Conservation (phyloP, 2,113 vertebrate species). For the Hemiprocne comata region DNA sequence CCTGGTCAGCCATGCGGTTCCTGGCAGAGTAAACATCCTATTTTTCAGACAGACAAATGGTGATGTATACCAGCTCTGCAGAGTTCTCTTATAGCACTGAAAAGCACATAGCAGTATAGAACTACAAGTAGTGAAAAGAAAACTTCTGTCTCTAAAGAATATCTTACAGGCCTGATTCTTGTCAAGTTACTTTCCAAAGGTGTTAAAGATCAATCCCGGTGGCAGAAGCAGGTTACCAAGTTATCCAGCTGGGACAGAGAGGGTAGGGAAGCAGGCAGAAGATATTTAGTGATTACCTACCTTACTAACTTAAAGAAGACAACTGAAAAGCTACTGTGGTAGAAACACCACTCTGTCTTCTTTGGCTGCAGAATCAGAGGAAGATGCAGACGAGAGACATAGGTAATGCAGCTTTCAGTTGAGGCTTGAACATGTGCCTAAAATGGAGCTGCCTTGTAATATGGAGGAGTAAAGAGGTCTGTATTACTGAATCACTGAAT, state of each 20-base stretch:
- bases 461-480: not conserved
- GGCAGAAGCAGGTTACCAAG: not conserved
- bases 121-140: not conserved
- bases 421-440: not conserved
- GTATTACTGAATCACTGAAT: not conserved
- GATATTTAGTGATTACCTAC: not conserved
- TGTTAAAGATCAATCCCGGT: not conserved
- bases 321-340: not conserved
- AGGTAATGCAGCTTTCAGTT: not conserved
- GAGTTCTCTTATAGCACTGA: not conserved
- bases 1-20: slow-evolving; percentile 5
- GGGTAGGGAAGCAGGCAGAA: not conserved
- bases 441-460: not conserved
- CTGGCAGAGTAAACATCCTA: slow-evolving; percentile 16
- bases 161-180: not conserved
- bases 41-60: slow-evolving; percentile 1
- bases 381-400: not conserved
- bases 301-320: not conserved
- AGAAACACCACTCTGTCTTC: not conserved
- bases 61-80: not conserved
- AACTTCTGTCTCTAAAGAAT: not conserved
- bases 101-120: rapidly evolving
- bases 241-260: not conserved
- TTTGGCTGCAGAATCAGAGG: not conserved
- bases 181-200: not conserved